These are phyloP conservation scores for Phalloptychus januarius DNA, from an alignment of 2,797 vertebrate species.

Conservation along the genomic window DNA sequence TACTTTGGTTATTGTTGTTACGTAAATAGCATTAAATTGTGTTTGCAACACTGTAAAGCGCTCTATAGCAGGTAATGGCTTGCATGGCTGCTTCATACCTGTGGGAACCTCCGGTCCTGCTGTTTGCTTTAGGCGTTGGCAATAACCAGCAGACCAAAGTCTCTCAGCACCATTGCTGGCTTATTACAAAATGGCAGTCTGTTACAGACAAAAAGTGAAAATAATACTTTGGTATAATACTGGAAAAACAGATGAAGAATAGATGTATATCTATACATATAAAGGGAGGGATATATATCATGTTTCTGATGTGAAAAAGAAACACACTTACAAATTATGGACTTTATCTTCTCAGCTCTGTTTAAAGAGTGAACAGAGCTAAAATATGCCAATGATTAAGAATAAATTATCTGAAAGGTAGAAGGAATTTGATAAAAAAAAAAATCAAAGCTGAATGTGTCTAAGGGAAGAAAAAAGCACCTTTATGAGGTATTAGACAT, in stretches of 20 bases:
- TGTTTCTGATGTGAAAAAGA: constrained; percentile 15
- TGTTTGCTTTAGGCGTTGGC: constrained; percentile 75
- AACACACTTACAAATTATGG: constrained; percentile 34
- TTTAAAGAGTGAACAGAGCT: constrained; percentile 59
- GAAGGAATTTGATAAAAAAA: constrained; percentile 69
- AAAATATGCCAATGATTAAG: constrained; percentile 69
- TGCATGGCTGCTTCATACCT: constrained; percentile 68
- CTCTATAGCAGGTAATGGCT: constrained; percentile 73
- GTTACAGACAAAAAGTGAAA: constrained; percentile 32
- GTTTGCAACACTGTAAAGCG: constrained; percentile 52
- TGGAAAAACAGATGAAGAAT: constrained; percentile 28
- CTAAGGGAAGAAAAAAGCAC: constrained; percentile 51
- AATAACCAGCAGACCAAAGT: constrained; percentile 60
- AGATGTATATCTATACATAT: neutral
- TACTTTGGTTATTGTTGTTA: neutral
- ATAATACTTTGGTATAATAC: constrained; percentile 28
- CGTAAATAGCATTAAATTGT: neutral
- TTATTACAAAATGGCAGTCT: constrained; percentile 66
- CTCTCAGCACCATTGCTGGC: constrained; percentile 59
- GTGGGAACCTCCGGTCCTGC: constrained; percentile 65
- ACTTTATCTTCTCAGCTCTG: constrained; percentile 31
- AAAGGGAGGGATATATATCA: too few relatives aligned
- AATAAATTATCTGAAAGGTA: constrained; percentile 73
- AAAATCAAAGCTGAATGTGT: constrained; percentile 57
- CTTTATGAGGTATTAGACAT: constrained; percentile 55